These are phyloP conservation scores for Saccostrea glomerata DNA, from an alignment of 1,140 invertebrate genomes.

Conservation along the genomic window DNA sequence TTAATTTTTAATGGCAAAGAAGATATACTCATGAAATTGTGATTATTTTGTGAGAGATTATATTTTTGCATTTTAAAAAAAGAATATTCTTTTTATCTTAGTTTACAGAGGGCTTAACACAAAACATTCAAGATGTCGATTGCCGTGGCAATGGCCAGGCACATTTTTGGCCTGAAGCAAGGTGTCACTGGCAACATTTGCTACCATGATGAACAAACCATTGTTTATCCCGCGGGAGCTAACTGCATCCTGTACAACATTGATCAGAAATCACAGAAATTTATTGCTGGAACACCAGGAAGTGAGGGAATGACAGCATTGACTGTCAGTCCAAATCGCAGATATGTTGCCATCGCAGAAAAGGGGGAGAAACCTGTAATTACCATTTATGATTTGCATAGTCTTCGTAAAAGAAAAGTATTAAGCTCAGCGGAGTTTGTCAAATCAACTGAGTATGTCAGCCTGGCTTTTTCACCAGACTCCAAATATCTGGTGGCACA, in stretches of 20 bases:
- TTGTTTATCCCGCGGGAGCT: constrained; percentile 79
- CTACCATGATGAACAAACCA: constrained; percentile 79
- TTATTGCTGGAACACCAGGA: constrained; percentile 78
- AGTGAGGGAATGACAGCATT: constrained; percentile 78
- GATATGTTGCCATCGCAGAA: constrained; percentile 79
- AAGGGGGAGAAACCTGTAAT: constrained; percentile 79
- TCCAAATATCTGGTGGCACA: constrained; percentile 88
- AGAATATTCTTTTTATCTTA: background rate
- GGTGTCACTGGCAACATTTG: constrained; percentile 75
- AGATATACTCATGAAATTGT: background rate
- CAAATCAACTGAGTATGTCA: constrained; percentile 83
- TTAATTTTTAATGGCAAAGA: background rate
- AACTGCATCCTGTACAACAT: constrained; percentile 80
- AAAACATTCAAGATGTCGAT: constrained; percentile 73
- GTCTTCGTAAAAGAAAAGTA: constrained; percentile 79
- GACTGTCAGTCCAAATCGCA: constrained; percentile 78
- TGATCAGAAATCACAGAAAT: constrained; percentile 80
- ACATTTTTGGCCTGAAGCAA: constrained; percentile 78
- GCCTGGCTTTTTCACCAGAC: constrained; percentile 88
- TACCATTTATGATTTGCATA: constrained; percentile 80
- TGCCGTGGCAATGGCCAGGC: constrained; percentile 75
- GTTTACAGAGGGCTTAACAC: constrained; percentile 1
- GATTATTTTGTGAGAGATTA: background rate
- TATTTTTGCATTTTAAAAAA: background rate
- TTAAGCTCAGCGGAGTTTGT: constrained; percentile 75